phyloP scores from a whole-genome alignment of 2,113 vertebrate genomes.

The Nansenia antarctica region DNA sequence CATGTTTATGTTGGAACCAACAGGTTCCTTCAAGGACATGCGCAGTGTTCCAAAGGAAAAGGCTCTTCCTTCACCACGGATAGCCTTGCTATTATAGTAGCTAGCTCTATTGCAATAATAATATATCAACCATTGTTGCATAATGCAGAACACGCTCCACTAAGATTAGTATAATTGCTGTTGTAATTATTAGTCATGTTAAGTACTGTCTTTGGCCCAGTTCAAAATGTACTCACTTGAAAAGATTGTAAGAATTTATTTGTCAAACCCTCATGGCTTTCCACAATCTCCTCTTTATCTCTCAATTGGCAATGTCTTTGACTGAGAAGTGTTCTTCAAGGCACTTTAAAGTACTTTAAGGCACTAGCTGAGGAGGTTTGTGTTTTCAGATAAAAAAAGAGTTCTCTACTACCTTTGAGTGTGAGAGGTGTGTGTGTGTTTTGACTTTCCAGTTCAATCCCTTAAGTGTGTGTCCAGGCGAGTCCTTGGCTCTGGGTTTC shows the following conservation, averaged over 20 bases:
- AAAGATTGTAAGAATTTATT: conserved; percentile 51
- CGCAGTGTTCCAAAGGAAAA: background rate
- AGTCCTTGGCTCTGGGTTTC: conserved; percentile 12
- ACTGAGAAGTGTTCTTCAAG: conserved; percentile 43
- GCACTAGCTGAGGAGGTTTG: conserved; percentile 48
- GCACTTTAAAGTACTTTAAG: conserved; percentile 26
- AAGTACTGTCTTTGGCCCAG: conserved; percentile 40
- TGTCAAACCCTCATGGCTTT: conserved; percentile 43
- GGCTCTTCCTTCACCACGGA: background rate
- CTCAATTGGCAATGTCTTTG: conserved; percentile 8
- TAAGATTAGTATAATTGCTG: conserved; percentile 35
- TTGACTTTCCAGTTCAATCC: conserved; percentile 45
- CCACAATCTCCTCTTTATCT: conserved; percentile 25
- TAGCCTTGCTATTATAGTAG: background rate
- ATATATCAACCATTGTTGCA: conserved; percentile 24
- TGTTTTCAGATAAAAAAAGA: conserved; percentile 27
- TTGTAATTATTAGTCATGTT: conserved; percentile 41
- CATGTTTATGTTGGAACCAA: background rate
- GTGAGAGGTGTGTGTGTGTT: conserved; percentile 51
- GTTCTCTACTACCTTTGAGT: conserved; percentile 5
- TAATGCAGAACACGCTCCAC: conserved; percentile 11
- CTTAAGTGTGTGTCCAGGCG: conserved; percentile 7
- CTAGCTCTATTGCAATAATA: background rate
- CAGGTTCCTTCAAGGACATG: background rate
- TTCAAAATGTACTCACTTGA: conserved; percentile 37